Percentiles rank a stretch among this genome's conserved stretches.
Evolutionary conservation across 2,113 vertebrate species (phyloP).

Genomic region (Cryptomyrus ogoouensis): DNA sequence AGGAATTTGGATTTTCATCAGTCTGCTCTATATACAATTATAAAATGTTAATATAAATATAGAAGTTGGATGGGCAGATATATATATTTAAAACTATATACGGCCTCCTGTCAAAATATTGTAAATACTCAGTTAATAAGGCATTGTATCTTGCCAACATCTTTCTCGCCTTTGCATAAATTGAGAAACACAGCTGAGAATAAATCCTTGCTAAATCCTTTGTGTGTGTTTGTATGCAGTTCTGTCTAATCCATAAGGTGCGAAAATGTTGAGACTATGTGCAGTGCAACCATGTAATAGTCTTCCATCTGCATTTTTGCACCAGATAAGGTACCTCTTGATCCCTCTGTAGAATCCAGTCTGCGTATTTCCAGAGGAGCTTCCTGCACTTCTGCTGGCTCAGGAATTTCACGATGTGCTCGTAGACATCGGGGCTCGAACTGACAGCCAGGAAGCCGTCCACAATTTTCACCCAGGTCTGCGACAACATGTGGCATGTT

Average conservation of each 20-base stretch:
- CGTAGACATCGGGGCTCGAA: conserved; percentile 40
- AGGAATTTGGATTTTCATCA: neutral
- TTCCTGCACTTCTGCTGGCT: conserved; percentile 41
- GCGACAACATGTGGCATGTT: conserved; percentile 4
- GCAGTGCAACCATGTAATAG: neutral
- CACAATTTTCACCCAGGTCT: conserved; percentile 55
- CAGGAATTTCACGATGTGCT: conserved; percentile 48
- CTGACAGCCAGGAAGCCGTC: conserved; percentile 41
- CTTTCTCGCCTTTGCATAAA: neutral
- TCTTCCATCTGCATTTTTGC: neutral
- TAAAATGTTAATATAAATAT: neutral
- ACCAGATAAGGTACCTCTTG: conserved; percentile 43
- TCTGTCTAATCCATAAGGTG: neutral
- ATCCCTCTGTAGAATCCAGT: conserved; percentile 51
- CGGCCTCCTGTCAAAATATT: neutral
- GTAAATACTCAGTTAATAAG: neutral
- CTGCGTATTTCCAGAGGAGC: conserved; percentile 49
- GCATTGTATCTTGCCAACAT: neutral
- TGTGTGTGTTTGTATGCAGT: neutral
- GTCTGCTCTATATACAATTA: neutral
- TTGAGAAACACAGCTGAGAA: neutral
- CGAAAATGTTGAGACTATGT: neutral
- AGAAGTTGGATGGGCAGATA: neutral
- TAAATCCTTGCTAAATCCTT: neutral
- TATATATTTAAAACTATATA: neutral